These are phyloP conservation scores for Aurelia sp. DNA, from an alignment of 30 jellyfish, hydroid and myxozoan genomes.

Conservation along the genomic window DNA sequence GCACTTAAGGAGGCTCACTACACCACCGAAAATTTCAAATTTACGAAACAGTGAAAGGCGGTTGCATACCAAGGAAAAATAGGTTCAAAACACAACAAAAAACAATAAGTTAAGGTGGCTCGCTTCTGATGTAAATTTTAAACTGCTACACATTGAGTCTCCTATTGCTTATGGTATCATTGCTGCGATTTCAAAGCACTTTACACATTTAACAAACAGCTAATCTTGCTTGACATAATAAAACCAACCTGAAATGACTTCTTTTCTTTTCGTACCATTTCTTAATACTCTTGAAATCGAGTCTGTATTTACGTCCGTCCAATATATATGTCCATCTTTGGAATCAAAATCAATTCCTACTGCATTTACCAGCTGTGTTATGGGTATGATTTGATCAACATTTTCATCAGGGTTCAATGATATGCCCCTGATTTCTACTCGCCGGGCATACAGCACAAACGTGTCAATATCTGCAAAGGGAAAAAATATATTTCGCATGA, in stretches of 20 bases:
- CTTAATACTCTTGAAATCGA: constrained; percentile 65
- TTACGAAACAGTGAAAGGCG: no score
- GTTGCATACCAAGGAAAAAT: no score
- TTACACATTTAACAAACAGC: no score
- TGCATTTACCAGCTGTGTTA: constrained; percentile 86
- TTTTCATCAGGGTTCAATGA: constrained; percentile 80
- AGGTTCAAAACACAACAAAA: no score
- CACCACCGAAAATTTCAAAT: no score
- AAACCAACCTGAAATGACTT: constrained; percentile 74
- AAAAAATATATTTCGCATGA: not conserved
- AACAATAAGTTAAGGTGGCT: no score
- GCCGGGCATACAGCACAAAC: constrained; percentile 86
- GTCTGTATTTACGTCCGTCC: constrained; percentile 96
- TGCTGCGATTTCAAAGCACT: no score
- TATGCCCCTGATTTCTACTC: constrained; percentile 91
- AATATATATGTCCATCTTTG: constrained; percentile 48
- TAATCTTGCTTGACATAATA: not conserved
- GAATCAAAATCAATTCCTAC: constrained; percentile 88
- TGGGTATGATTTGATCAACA: constrained; percentile 85
- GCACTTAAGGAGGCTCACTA: no score
- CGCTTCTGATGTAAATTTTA: no score
- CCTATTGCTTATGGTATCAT: no score
- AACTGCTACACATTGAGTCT: no score
- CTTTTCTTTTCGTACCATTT: constrained; percentile 81
- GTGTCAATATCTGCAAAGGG: constrained; percentile 61